These are phyloP conservation scores for Apteryx owenii DNA, from an alignment of 2,113 vertebrate genomes.

Conservation along the genomic window DNA sequence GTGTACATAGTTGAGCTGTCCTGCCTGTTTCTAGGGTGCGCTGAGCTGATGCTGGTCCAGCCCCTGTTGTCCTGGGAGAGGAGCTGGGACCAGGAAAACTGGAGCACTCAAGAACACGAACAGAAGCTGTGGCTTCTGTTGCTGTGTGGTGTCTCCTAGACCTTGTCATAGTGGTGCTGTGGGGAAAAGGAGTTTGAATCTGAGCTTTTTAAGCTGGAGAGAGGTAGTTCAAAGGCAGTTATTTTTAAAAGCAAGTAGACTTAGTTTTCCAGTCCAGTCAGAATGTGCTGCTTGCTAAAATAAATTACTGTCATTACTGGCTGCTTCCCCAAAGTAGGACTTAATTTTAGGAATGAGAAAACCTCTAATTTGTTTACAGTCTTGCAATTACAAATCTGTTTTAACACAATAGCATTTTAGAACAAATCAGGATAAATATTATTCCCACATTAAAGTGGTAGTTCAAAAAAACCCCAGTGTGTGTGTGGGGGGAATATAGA, in stretches of 20 bases:
- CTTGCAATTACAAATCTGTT: conserved; percentile 31
- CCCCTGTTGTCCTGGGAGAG: not conserved
- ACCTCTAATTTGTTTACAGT: conserved; percentile 54
- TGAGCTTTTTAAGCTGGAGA: not conserved
- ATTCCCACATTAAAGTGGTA: conserved; percentile 40
- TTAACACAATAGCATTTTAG: conserved; percentile 34
- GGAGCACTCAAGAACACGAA: not conserved
- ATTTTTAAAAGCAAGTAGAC: conserved; percentile 27
- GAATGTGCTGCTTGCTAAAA: conserved; percentile 26
- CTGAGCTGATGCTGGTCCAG: not conserved
- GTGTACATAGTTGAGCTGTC: fast-evolving
- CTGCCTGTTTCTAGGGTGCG: fast-evolving
- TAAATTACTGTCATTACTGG: conserved; percentile 53
- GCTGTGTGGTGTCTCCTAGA: not conserved
- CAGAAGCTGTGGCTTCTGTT: not conserved
- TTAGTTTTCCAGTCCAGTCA: conserved; percentile 46
- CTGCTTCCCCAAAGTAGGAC: not conserved
- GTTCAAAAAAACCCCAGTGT: not conserved
- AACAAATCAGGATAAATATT: conserved; percentile 38
- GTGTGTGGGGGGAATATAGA: not conserved
- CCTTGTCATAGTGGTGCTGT: fast-evolving
- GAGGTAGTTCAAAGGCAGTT: conserved; percentile 57
- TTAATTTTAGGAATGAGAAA: conserved; percentile 54
- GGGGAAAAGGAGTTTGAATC: not conserved
- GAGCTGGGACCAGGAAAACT: not conserved